Evolutionary conservation across 2,888 invertebrate genomes (phyloP).

Genomic region (Mechanitis mazaeus): DNA sequence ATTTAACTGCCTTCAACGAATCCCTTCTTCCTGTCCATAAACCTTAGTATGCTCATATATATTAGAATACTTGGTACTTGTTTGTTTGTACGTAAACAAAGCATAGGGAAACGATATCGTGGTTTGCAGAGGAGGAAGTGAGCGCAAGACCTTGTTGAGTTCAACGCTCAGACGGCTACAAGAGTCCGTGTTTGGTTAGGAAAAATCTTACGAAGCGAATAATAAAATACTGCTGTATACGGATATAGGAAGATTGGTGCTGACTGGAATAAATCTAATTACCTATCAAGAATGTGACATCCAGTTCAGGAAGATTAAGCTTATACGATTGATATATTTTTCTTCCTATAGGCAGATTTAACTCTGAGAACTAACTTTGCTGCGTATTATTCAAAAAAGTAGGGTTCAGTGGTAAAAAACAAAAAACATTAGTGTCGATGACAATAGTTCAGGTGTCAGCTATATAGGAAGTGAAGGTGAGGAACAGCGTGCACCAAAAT

Average conservation of each 20-base stretch:
- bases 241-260: slow-evolving; percentile 11
- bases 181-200: slow-evolving; percentile 14
- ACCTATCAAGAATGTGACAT: slow-evolving; percentile 18
- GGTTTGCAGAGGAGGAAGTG: slow-evolving; percentile 27
- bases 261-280: slow-evolving; percentile 13
- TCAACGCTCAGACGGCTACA: slow-evolving; percentile 34
- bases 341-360: too few relatives aligned
- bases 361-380: too few relatives aligned
- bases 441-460: slow-evolving; percentile 22
- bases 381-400: too few relatives aligned
- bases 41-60: too few relatives aligned
- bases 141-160: slow-evolving; percentile 28
- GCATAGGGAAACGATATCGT: slow-evolving; percentile 20
- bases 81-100: slow-evolving; percentile 11
- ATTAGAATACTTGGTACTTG: not conserved
- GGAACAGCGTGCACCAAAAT: slow-evolving; percentile 44
- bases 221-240: slow-evolving; percentile 4
- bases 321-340: too few relatives aligned
- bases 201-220: slow-evolving; percentile 1
- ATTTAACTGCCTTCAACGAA: too few relatives aligned
- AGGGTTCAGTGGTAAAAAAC: too few relatives aligned
- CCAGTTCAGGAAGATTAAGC: not conserved
- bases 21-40: too few relatives aligned
- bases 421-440: not conserved
- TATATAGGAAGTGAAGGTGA: slow-evolving; percentile 31